phyloP scores from a whole-genome alignment of 2,797 vertebrate species.

The Sternarchorhynchus goeldii region DNA sequence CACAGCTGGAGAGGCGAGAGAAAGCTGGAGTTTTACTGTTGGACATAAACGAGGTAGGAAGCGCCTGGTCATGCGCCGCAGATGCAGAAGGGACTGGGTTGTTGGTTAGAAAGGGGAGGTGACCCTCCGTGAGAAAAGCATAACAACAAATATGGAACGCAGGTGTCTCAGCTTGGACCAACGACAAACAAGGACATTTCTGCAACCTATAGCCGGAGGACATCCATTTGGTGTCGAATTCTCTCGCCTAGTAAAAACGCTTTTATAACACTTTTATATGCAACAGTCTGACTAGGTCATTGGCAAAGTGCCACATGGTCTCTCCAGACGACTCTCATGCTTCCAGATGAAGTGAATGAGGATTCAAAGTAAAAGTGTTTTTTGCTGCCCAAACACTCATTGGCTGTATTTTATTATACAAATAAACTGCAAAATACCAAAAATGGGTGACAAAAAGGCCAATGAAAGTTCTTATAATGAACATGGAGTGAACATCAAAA shows the following conservation, averaged over 20 bases:
- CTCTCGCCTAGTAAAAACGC: neutral
- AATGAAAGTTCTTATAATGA: too few relatives aligned
- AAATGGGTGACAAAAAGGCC: too few relatives aligned
- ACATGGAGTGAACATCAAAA: too few relatives aligned
- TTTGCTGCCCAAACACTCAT: neutral
- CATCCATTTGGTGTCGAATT: too few relatives aligned
- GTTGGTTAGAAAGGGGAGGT: conserved; percentile 2
- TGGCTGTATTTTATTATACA: too few relatives aligned
- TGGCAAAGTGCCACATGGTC: too few relatives aligned
- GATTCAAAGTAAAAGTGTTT: neutral
- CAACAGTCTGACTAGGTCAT: too few relatives aligned
- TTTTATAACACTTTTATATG: too few relatives aligned
- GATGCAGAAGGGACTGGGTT: neutral
- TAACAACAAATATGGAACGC: conserved; percentile 2
- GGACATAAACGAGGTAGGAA: conserved; percentile 1
- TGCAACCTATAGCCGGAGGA: too few relatives aligned
- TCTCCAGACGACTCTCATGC: too few relatives aligned
- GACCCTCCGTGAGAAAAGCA: neutral
- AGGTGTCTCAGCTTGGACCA: conserved; percentile 1
- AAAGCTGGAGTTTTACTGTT: neutral
- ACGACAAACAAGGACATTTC: neutral
- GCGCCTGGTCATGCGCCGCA: neutral
- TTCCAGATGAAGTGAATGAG: neutral
- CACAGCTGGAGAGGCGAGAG: neutral
- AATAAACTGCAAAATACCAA: too few relatives aligned